Conservation (phyloP, 2,888 invertebrate genomes). For the Leistus spinibarbis region DNA sequence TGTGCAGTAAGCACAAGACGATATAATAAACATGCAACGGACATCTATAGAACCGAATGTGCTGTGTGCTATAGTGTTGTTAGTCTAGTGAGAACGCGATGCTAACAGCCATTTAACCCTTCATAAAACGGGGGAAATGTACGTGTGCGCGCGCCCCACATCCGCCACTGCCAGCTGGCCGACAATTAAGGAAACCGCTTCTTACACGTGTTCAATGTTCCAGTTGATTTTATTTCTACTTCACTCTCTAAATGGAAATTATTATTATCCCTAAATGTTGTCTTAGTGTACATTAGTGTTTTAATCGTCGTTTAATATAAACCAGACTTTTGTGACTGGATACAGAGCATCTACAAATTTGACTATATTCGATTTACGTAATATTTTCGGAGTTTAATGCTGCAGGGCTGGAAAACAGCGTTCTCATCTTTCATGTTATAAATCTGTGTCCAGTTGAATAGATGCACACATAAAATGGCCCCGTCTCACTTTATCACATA, state of each 20-base stretch:
- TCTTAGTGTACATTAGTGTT: too few relatives aligned
- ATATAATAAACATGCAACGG: conserved; percentile 14
- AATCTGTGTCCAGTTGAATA: conserved; percentile 1
- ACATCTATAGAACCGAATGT: background rate
- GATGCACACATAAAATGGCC: background rate
- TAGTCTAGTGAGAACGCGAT: background rate
- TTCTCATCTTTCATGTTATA: background rate
- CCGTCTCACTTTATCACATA: background rate
- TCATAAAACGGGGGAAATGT: conserved; percentile 34
- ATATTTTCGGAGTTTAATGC: background rate
- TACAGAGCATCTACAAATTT: too few relatives aligned
- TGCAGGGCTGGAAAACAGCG: background rate
- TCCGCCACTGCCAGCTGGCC: conserved; percentile 18
- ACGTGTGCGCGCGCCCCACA: conserved; percentile 17
- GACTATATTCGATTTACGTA: background rate
- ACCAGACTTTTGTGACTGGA: too few relatives aligned
- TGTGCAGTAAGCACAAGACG: background rate
- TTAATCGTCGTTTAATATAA: too few relatives aligned
- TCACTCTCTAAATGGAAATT: too few relatives aligned
- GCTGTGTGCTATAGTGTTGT: background rate
- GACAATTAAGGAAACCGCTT: conserved; percentile 28
- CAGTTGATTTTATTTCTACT: background rate
- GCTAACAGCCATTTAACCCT: conserved; percentile 30
- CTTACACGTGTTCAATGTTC: background rate
- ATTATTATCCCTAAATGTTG: too few relatives aligned